Evolutionary conservation across 2,888 invertebrate genomes (phyloP).

Genomic region (Rhimphoctona megacephalus): DNA sequence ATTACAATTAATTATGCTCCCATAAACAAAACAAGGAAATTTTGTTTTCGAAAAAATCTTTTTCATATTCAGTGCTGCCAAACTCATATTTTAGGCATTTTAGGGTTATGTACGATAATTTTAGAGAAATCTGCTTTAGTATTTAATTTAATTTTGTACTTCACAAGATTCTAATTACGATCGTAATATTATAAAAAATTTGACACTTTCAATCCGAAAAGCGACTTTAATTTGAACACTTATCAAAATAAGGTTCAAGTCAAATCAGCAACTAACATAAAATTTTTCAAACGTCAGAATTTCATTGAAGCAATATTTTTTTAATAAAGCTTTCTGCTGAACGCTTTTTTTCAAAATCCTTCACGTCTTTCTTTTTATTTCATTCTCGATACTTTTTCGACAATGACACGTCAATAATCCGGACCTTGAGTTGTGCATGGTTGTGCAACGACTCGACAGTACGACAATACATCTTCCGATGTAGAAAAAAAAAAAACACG

Average conservation of each 20-base stretch:
- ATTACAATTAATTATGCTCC: neutral
- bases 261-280: conserved; percentile 12
- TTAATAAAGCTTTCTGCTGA: neutral
- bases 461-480: neutral
- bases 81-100: neutral
- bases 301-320: neutral
- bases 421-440: neutral
- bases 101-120: neutral
- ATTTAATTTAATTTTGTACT: neutral
- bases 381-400: neutral
- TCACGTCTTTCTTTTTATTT: neutral
- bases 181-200: neutral
- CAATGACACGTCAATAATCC: neutral
- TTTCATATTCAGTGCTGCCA: conserved; percentile 5
- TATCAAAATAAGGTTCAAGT: neutral
- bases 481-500: neutral
- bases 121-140: neutral
- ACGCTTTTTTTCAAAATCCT: neutral
- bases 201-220: neutral
- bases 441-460: conserved; percentile 10
- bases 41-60: conserved; percentile 5
- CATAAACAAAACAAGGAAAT: neutral
- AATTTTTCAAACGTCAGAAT: neutral
- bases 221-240: neutral
- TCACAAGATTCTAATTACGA: neutral